Base-by-base conservation (phyloP, 2,113 vertebrate species). In the Kryptolebias marmoratus region DNA sequence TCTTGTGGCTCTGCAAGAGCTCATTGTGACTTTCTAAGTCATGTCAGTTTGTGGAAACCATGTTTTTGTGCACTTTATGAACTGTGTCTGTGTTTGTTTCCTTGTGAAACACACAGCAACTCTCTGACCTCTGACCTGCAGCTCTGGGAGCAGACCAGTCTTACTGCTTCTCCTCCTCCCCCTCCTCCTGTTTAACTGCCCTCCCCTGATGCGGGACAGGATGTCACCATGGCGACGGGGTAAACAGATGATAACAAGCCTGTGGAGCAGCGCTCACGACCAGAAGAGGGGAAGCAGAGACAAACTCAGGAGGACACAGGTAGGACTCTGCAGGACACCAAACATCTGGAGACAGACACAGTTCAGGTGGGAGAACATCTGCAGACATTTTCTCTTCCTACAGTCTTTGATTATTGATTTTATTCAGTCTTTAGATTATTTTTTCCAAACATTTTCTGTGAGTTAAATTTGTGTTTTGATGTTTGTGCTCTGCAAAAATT, bases 201-300 rank as follows among this genome's bases (percentile, higher is more conserved):
- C 92, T 86, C 87, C 93, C 92, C 78, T 91, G 91, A 90, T 94
- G 94, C 94, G 92, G 92, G 93, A 94, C 93, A 93, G 90, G 80
- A 82, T 69, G 92, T 95, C 89, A 85, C 88, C 92, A 95, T 93
- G 93, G 93, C 88, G 88, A 95, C 94, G 58, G 90, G 79, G 89
- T 94, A 95, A 96, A 96, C 95, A 96, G 87, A 94, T 80, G 92
- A 96, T 93, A 96, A 96, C 95, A 96, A 93, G 66, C 73, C 73
- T 91, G 90, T 85, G 82, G 79, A 90, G 89, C 87, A 70, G 79
- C 42, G 53, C 80, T 68, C 68, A 81, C 70, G 63, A 68, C 50
- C 77, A 72, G 81, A 58, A 55, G 80, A 79, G 66, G 64, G 71
- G 58, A 71, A 47, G 66, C 58, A 79, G 64, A 82, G 42, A 62